Evolutionary conservation across 2,888 invertebrate species (phyloP), one percentile per base, ranked within the genome.

Genomic region (Acanthoscelides obtectus): DNA sequence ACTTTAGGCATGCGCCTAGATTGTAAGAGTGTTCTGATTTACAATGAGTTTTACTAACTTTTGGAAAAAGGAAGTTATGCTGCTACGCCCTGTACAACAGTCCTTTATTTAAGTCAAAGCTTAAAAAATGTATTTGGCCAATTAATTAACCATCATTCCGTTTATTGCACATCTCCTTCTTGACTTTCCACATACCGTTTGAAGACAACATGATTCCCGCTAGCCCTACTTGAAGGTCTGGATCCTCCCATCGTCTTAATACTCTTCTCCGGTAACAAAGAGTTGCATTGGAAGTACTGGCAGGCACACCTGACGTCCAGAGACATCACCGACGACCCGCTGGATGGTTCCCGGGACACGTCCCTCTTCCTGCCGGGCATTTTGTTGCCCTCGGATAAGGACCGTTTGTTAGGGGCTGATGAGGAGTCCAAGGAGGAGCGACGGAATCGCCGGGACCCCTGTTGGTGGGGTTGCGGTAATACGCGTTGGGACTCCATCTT

Each of bases 231-330:
- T 1, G 66, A 20, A 17, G 82, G 81, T 70, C 81, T 77, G 22
- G 78, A 90, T 84, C 89, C 91, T 79, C 90, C 87, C 75, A 91
- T 90, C 84, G 92, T 92, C 17, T 67, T 68, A 17, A 45, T 45
- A 6, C 12, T 12, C 17, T 74, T 74, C 20, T 75, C 75, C 74
- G 94, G 94, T 80, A 94, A 87, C 79, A 94, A 86, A 74, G 92
- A 92, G 85, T 94, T 93, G 84, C 92, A 90, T 87, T 93, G 92
- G 86, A 91, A 95, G 86, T 91, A 95, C 87, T 95, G 94, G 87
- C 95, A 94, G 78, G 89, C 94, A 86, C 95, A 94, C 79, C 95
- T 91, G 75, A 95, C 94, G 84, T 94, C 94, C 81, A 93, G 88
- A 73, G 94, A 90, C 75, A 79, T 78, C 79, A 88, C 90, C 79